Conservation (phyloP, 2,797 vertebrate genomes). For the Diceros bicornis region DNA sequence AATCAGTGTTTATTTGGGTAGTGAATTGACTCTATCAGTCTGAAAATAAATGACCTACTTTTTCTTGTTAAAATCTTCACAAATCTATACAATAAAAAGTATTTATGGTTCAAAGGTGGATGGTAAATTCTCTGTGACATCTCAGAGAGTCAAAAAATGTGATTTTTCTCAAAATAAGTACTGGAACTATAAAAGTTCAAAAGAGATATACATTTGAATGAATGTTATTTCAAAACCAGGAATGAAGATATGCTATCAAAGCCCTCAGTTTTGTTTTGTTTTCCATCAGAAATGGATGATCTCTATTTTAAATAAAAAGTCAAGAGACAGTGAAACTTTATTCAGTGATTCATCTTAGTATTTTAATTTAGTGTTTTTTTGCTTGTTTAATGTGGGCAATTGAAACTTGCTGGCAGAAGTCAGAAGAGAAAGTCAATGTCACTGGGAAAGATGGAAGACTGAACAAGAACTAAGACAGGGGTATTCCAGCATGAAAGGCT, state of each 20-base stretch:
- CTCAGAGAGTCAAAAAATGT: background rate
- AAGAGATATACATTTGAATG: background rate
- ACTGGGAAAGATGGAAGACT: background rate
- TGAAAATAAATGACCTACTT: slow-evolving; percentile 47
- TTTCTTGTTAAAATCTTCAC: slow-evolving; percentile 5
- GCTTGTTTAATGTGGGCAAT: background rate
- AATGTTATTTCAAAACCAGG: background rate
- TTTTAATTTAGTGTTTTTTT: background rate
- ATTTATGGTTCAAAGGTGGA: background rate
- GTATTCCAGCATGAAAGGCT: background rate
- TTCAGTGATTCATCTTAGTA: background rate
- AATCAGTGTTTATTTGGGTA: background rate
- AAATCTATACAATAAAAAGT: background rate
- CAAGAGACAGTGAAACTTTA: background rate
- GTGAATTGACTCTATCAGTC: background rate
- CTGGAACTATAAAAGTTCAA: background rate
- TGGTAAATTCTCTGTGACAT: background rate
- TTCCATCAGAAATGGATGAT: background rate
- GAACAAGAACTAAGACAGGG: background rate
- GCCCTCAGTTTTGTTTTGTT: background rate
- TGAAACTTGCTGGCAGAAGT: background rate
- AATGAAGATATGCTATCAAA: background rate
- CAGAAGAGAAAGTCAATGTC: background rate
- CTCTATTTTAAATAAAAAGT: background rate
- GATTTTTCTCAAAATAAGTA: background rate